phyloP scores from a whole-genome alignment of 2,888 invertebrate genomes.

The Dolichopus griseipennis region DNA sequence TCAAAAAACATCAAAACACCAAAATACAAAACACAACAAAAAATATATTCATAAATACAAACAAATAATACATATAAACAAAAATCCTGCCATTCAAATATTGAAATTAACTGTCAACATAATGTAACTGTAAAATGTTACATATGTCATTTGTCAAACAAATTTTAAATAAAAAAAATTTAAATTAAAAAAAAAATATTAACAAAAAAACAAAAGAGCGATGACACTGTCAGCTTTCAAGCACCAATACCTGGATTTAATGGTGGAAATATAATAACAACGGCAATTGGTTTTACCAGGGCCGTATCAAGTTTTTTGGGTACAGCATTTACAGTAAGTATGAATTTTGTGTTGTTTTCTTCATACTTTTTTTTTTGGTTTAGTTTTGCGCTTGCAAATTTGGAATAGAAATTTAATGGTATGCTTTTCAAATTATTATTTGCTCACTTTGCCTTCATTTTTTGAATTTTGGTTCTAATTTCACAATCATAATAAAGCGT shows the following conservation, averaged over 20 bases:
- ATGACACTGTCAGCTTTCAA: slow-evolving; percentile 20
- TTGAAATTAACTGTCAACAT: not conserved
- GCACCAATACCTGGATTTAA: slow-evolving; percentile 30
- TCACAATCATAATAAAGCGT: too few species aligned
- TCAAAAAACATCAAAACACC: too few species aligned
- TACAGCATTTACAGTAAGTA: slow-evolving; percentile 61
- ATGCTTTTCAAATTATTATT: too few species aligned
- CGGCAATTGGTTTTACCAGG: slow-evolving; percentile 67
- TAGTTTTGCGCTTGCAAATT: too few species aligned
- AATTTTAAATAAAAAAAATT: not conserved
- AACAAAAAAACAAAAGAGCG: slow-evolving; percentile 9
- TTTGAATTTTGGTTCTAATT: too few species aligned
- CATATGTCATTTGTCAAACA: not conserved
- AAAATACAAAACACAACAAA: too few species aligned
- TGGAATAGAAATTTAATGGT: too few species aligned
- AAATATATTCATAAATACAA: too few species aligned
- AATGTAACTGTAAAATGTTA: not conserved
- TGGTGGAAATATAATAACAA: slow-evolving; percentile 48
- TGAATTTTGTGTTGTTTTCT: too few species aligned
- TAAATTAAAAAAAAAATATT: not conserved
- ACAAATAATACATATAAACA: too few species aligned
- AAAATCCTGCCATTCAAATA: not conserved
- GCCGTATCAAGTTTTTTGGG: slow-evolving; percentile 71
- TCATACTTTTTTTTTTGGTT: too few species aligned
- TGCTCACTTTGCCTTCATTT: too few species aligned